phyloP scores from a whole-genome alignment of 2,113 vertebrate species.

The Eidolon helvum region DNA sequence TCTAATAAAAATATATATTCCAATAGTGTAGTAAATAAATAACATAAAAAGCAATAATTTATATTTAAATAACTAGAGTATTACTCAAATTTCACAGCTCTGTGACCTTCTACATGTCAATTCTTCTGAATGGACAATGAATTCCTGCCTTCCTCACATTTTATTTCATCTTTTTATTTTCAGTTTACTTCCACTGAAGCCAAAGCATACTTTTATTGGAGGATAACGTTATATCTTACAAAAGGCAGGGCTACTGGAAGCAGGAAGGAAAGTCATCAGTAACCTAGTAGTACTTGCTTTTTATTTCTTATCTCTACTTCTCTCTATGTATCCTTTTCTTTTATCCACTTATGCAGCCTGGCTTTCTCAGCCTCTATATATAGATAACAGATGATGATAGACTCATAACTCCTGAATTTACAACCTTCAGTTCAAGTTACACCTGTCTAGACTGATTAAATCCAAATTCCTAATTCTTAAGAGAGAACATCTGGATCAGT shows the following conservation, averaged over 20 bases:
- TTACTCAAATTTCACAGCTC: neutral
- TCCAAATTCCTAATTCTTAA: conserved; percentile 27
- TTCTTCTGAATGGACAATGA: neutral
- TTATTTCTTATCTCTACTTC: neutral
- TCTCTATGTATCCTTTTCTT: neutral
- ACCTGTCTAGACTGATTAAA: neutral
- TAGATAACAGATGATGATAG: neutral
- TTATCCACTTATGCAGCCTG: neutral
- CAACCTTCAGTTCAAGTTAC: conserved; percentile 10
- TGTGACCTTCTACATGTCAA: neutral
- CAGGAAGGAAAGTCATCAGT: neutral
- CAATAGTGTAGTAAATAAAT: neutral
- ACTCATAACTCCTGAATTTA: conserved; percentile 24
- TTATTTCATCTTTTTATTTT: neutral
- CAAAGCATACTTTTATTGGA: neutral
- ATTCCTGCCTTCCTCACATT: neutral
- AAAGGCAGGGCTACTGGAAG: neutral
- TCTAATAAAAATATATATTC: neutral
- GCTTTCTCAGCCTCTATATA: neutral
- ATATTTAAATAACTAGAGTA: neutral
- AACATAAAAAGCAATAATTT: neutral
- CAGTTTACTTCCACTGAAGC: neutral
- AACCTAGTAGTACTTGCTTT: neutral
- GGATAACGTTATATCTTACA: neutral
- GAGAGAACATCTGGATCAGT: conserved; percentile 51